Evolutionary conservation across 2,797 vertebrate genomes (phyloP), one percentile per base, ranked within the genome.

Genomic region (Tarsius wallacei): DNA sequence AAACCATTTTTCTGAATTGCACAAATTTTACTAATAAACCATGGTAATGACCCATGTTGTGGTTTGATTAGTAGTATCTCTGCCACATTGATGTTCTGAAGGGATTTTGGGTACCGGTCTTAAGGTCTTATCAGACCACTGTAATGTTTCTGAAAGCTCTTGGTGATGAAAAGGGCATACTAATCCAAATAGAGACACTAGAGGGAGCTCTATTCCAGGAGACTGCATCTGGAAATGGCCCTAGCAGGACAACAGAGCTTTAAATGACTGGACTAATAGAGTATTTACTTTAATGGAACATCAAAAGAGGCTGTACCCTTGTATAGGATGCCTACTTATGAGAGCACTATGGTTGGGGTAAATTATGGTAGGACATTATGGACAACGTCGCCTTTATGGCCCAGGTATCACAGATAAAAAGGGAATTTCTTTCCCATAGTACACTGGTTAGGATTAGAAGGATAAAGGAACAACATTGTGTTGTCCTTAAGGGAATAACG

Each of bases 161-260:
- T 42, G 1, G 3, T 78, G 61, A 64, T 59, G 53, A 89, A 91
- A 91, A 94, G 42, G 36, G 70, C 11, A 66, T 77, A 51, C 71
- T 90, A 87, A 81, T 94, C 59, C 49, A 71, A 94, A 28, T 47
- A 33, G 49, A 80, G 53, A 85, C 93, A 77, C 97, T 93, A 97
- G 97, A 97, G 97, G 93, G 96, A 97, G 97, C 86, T 53, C 93
- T 91, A 42, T 95, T 96, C 90, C 78, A 94, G 94, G 74, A 93
- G 84, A 95, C 88, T 88, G 15, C 63, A 87, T 91, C 63, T 76
- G 59, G 51, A 95, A n/a, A 76, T 92, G 87, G 87, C 78, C 85
- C 87, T 93, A 57, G 64, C 92, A 76, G 63, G 55, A 81, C 6
- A 84, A 85, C 66, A 95, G 55, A 82, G 53, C 86, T 97, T 59